These are phyloP conservation scores for Pseudococcus longispinus DNA, from an alignment of 2,888 invertebrate genomes.

Conservation along the genomic window DNA sequence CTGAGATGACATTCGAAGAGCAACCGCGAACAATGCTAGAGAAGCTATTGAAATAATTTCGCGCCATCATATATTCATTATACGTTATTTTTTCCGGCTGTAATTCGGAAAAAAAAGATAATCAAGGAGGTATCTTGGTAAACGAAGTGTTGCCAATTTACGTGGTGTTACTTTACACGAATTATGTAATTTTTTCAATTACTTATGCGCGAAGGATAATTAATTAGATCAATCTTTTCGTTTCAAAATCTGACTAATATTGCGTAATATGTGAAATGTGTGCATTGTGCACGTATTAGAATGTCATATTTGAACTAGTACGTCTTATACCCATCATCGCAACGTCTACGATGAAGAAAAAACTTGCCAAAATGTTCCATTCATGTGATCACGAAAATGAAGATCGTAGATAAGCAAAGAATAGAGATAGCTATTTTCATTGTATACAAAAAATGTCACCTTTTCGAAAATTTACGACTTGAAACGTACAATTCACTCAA, in stretches of 20 bases:
- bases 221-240: conserved; percentile 11
- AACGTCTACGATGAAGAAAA: background rate
- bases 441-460: background rate
- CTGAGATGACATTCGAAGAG: background rate
- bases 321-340: background rate
- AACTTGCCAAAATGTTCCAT: background rate
- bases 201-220: conserved; percentile 27
- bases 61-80: too few species aligned
- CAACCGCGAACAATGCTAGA: background rate
- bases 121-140: background rate
- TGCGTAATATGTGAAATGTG: background rate
- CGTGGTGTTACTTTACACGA: background rate
- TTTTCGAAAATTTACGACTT: background rate
- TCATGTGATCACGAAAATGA: background rate
- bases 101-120: background rate
- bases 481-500: too few species aligned
- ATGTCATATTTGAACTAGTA: background rate
- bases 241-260: conserved; percentile 10
- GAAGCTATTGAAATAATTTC: background rate
- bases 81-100: too few species aligned
- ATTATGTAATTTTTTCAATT: conserved; percentile 29
- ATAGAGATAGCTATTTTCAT: background rate
- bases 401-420: background rate
- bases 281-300: background rate
- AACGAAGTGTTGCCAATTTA: background rate